Evolutionary conservation across 2,113 vertebrate species (phyloP).

Genomic region (Pogonocichla stellata): DNA sequence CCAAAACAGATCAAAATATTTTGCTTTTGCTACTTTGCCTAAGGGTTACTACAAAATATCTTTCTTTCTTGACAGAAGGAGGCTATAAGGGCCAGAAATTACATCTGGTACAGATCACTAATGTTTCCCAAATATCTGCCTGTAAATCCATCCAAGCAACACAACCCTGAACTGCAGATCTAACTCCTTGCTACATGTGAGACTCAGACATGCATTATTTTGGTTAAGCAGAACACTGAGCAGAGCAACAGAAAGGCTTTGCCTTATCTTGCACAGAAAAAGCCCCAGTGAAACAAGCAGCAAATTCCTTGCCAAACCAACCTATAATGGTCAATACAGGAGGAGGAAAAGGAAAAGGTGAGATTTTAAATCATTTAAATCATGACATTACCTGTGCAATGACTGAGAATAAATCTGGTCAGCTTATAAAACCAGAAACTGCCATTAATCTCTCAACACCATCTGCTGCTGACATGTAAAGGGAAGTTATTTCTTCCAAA

Average conservation of each 20-base stretch:
- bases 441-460: neutral
- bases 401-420: neutral
- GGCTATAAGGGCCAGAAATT: neutral
- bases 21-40: neutral
- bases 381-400: neutral
- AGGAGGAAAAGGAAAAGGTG: neutral
- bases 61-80: conserved; percentile 4
- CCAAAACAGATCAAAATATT: conserved; percentile 22
- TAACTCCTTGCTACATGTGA: neutral
- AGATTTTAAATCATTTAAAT: neutral
- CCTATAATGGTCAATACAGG: neutral
- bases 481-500: neutral
- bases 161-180: neutral
- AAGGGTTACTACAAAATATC: neutral
- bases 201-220: neutral
- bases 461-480: neutral
- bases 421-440: neutral
- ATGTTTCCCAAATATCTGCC: conserved; percentile 6
- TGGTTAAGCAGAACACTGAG: neutral
- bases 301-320: neutral
- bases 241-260: neutral
- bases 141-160: neutral
- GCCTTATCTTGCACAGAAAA: neutral
- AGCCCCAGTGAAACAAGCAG: neutral
- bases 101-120: conserved; percentile 32